phyloP scores from a whole-genome alignment of 1,140 invertebrate genomes.

The Acromyrmex echinatior region DNA sequence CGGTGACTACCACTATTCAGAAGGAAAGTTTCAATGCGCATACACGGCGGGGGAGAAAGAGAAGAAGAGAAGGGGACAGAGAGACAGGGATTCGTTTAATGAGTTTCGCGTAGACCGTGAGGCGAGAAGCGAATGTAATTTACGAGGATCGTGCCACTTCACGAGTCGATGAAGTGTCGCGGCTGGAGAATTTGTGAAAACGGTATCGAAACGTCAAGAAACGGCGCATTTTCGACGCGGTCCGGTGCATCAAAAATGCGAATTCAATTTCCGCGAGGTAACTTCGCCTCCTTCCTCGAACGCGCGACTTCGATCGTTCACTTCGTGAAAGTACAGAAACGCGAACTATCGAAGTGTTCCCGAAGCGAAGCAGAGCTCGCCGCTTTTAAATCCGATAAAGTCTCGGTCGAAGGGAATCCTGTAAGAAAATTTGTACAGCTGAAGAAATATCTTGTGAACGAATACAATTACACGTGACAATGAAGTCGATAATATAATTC shows the following conservation, averaged over 20 bases:
- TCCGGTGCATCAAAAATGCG: slow-evolving; percentile 50
- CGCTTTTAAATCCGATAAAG: slow-evolving; percentile 40
- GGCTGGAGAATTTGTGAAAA: slow-evolving; percentile 51
- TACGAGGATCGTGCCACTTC: slow-evolving; percentile 60
- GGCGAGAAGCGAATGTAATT: slow-evolving; percentile 65
- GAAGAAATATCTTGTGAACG: slow-evolving; percentile 3
- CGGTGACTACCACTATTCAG: slow-evolving; percentile 39
- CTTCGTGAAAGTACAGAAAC: slow-evolving; percentile 38
- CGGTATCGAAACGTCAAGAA: slow-evolving; percentile 51
- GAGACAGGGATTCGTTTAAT: slow-evolving; percentile 63
- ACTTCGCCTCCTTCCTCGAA: slow-evolving; percentile 33
- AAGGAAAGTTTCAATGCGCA: slow-evolving; percentile 64
- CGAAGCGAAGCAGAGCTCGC: slow-evolving; percentile 4
- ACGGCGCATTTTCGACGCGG: slow-evolving; percentile 49
- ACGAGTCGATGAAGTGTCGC: slow-evolving; percentile 43
- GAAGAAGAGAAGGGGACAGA: background rate
- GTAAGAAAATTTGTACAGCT: slow-evolving; percentile 33
- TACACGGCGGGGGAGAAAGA: slow-evolving; percentile 50
- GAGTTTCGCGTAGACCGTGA: slow-evolving; percentile 61
- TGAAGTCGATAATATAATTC: background rate
- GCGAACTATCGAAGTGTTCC: slow-evolving; percentile 31
- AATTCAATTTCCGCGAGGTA: slow-evolving; percentile 61
- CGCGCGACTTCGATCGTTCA: slow-evolving; percentile 52
- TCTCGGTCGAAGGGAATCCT: slow-evolving; percentile 11
- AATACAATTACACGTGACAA: slow-evolving; percentile 12